phyloP scores from a whole-genome alignment of 2,888 invertebrate genomes.

The Rhynchonema sp. region DNA sequence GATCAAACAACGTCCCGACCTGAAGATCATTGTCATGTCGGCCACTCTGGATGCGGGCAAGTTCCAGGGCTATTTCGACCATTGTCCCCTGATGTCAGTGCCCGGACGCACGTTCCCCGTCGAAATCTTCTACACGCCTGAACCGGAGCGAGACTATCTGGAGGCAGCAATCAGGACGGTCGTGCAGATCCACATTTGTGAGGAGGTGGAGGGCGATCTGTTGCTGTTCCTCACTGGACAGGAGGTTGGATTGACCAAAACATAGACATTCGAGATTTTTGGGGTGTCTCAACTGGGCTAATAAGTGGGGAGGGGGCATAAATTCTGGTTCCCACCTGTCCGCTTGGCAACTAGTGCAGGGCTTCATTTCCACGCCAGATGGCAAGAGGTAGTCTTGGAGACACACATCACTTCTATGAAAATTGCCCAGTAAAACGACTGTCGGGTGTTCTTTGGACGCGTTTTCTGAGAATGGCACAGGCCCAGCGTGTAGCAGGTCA shows the following conservation, averaged over 20 bases:
- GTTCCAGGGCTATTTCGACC: conserved; percentile 91
- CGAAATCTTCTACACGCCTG: conserved; percentile 96
- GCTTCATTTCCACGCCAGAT: no score
- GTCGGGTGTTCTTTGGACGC: no score
- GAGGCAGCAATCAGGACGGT: conserved; percentile 97
- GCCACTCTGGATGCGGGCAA: conserved; percentile 97
- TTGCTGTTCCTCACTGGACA: conserved; percentile 66
- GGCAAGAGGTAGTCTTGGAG: no score
- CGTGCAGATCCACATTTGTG: conserved; percentile 74
- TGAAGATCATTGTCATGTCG: conserved; percentile 96
- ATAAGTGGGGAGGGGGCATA: no score
- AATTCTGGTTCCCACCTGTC: no score
- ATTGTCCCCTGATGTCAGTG: conserved; percentile 93
- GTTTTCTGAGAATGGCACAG: no score
- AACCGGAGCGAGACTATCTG: conserved; percentile 88
- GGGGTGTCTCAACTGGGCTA: no score
- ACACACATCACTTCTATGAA: no score
- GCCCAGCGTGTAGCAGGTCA: no score
- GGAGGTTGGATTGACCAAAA: no score
- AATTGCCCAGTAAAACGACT: no score
- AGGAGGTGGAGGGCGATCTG: conserved; percentile 53
- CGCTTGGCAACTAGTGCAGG: no score
- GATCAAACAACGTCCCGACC: conserved; percentile 66
- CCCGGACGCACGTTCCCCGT: conserved; percentile 88
- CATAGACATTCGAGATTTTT: neutral